phyloP scores from a whole-genome alignment of 30 jellyfish, hydroid and myxozoan genomes.

The Turritopsis dohrnii region DNA sequence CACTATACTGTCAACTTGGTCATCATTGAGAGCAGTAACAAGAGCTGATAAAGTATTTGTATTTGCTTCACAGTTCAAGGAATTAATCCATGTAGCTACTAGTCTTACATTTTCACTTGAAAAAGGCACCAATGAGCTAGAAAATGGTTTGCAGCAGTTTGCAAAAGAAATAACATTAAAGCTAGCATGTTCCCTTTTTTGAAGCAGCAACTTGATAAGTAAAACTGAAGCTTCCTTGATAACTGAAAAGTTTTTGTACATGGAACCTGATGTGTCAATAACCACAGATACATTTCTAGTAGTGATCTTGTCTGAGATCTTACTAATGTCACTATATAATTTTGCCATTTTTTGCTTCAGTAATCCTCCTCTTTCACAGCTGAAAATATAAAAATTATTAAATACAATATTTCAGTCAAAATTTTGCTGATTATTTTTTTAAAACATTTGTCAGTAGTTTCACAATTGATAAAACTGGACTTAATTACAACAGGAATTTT shows the following conservation, averaged over 20 bases:
- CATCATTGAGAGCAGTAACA: slow-evolving; percentile 46
- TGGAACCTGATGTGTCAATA: slow-evolving; percentile 65
- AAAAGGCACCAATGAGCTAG: slow-evolving; percentile 52
- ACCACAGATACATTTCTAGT: slow-evolving; percentile 44
- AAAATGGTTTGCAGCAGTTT: slow-evolving; percentile 36
- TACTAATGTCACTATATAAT: slow-evolving; percentile 2
- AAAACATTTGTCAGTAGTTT: too few species aligned
- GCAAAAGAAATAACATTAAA: slow-evolving; percentile 57
- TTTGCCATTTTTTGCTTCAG: slow-evolving; percentile 1
- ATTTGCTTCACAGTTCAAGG: slow-evolving; percentile 38
- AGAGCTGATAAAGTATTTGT: slow-evolving; percentile 60
- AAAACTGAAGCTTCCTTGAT: slow-evolving; percentile 37
- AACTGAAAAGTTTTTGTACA: slow-evolving; percentile 38
- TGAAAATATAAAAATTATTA: neutral
- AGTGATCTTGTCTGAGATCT: slow-evolving; percentile 27
- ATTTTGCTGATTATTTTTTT: too few species aligned
- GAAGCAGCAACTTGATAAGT: slow-evolving; percentile 24
- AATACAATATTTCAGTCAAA: too few species aligned
- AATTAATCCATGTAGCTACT: slow-evolving; percentile 55
- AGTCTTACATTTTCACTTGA: slow-evolving; percentile 35
- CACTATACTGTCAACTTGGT: slow-evolving; percentile 38
- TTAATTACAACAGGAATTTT: too few species aligned
- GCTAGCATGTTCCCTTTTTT: slow-evolving; percentile 31
- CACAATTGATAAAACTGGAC: too few species aligned
- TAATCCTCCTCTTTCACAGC: neutral